A percentile compares a stretch with the other conserved stretches of the same genome.
Conservation (phyloP, 37 sponge, comb jelly and placozoan species). For the Cladorhizidae sp. region DNA sequence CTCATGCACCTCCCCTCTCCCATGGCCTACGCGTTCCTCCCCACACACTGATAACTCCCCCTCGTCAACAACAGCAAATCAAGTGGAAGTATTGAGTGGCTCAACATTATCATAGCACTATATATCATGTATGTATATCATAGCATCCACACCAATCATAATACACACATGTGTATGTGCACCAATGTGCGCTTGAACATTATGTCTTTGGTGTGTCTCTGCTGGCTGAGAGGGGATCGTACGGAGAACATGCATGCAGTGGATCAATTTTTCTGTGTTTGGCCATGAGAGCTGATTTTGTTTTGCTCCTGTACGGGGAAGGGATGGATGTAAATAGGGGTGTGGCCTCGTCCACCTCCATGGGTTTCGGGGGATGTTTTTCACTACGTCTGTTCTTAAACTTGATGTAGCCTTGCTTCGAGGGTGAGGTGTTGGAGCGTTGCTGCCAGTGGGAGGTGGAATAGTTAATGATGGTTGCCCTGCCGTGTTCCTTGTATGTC, state of each 20-base stretch:
- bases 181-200: too few relatives aligned
- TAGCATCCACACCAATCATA: too few relatives aligned
- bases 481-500: slow-evolving; percentile 64
- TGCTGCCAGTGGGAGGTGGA: slow-evolving; percentile 78
- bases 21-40: background rate
- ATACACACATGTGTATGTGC: too few relatives aligned
- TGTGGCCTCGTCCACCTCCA: background rate
- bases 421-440: slow-evolving; percentile 56
- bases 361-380: background rate
- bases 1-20: background rate
- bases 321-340: background rate
- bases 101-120: too few relatives aligned
- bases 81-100: slow-evolving; percentile 26
- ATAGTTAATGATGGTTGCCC: slow-evolving; percentile 55
- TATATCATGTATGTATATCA: too few relatives aligned
- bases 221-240: too few relatives aligned
- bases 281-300: background rate
- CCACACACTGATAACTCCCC: background rate
- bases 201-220: too few relatives aligned
- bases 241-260: too few relatives aligned
- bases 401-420: slow-evolving; percentile 7
- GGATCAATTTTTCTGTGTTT: too few relatives aligned
- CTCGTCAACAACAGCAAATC: slow-evolving; percentile 24
- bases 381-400: background rate
- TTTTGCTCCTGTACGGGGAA: slow-evolving; percentile 2